Evolutionary conservation across 2,113 vertebrate species (phyloP), one percentile per base, ranked within the genome.

Genomic region (Natator depressus): DNA sequence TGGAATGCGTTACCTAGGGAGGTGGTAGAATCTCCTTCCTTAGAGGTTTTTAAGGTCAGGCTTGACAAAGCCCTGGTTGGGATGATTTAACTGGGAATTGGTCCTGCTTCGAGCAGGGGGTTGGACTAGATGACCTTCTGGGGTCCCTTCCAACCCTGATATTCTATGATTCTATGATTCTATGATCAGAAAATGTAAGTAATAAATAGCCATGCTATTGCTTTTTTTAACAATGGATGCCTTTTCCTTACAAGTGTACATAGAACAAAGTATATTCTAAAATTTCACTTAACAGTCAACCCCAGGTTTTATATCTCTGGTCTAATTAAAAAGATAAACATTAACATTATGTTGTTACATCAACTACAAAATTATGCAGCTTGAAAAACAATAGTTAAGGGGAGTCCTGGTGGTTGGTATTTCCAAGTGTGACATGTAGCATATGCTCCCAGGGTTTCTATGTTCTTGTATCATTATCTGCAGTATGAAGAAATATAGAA

Each of bases 301-400:
- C 55, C 53, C 2, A 27, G 55, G 27, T 51, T 24, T 94, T 91
- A 91, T 92, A 27, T 93, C 83, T 83, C 29, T n/a, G 80, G 54
- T 76, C 83, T 95, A 93, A 96, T 95, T 85, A 94, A 95, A 91
- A 96, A 89, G 50, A 89, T 90, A 91, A 96, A 93, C 79, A 92
- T 91, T 82, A 94, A 10, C 55, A 91, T 91, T 97, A 90, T 96
- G 35, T 93, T 94, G 57, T 84, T 94, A 96, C 75, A 47, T 97
- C 88, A 96, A 75, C 75, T 88, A 95, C 50, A 93, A 89, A 91
- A 91, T 89, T 72, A 95, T 82, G 31, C 38, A 85, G 29, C 57
- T 90, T 92, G 86, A 93, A 89, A 95, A 91, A 85, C 8, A 5
- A 72, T 83, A 89, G 72, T 91, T 95, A 91, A 88, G 54, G 78